Evolutionary conservation across 1,140 invertebrate species (phyloP), one percentile per base, ranked within the genome.

Genomic region (Lerema accius): DNA sequence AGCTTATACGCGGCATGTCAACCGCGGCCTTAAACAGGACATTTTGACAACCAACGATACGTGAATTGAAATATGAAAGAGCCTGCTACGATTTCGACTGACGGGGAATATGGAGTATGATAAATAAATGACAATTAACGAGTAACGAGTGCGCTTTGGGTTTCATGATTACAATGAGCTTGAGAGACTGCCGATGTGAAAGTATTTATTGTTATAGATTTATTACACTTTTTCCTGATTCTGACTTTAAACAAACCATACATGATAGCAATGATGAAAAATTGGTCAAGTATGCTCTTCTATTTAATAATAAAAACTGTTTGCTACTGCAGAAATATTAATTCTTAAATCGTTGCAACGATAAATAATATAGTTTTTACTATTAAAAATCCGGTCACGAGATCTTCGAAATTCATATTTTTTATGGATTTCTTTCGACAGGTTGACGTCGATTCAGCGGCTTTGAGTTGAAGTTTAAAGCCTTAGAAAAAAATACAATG

Each of bases 401-500:
- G 15, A 32, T 43, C 6, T 42, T 35, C 42, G 13, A 28, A 51
- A 43, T 58, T 70, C 64, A 71, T 71, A 70, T 73, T 73, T 71
- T 73, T 71, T 71, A 35, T 19, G 48, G 46, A 49, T 58, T 56
- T 60, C 10, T 65, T 71, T 60, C 28, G 56, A 61, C 49, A 56
- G 67, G 69, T 76, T 76, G 71, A 83, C 73, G 77, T 84, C 79
- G 71, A 84, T 80, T 80, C 78, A 76, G 76, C 69, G 77, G 79
- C 76, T 72, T 73, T 70, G 73, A 73, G 64, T 75, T 66, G 70
- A 69, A 73, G 48, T 65, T 78, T 71, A 78, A 82, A 78, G 71
- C 56, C 68, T 26, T 62, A n/a, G n/a, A 75, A 89, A 87, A 83
- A 87, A 90, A 86, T 65, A 89, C 87, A 90, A 89, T 90, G 76